Conservation (phyloP, 2,113 vertebrate genomes). For the Mystacornis crossleyi region DNA sequence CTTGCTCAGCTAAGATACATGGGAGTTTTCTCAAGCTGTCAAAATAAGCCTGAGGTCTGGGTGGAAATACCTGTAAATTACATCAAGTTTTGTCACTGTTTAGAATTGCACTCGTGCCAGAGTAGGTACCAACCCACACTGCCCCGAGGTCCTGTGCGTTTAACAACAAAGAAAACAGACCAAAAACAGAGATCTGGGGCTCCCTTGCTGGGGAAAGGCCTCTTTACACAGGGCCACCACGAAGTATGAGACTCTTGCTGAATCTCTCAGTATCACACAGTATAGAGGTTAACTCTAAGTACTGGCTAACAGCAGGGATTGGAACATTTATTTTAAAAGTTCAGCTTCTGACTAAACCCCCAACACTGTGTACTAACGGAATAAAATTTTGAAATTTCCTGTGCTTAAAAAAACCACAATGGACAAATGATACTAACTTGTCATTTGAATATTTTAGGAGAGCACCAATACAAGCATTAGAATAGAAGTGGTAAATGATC, state of each 20-base stretch:
- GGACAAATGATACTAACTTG: not conserved
- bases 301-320: not conserved
- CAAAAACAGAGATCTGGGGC: not conserved
- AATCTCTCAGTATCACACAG: not conserved
- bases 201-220: not conserved
- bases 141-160: not conserved
- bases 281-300: not conserved
- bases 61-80: not conserved
- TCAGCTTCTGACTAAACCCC: not conserved
- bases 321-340: not conserved
- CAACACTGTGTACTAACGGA: not conserved
- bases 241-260: not conserved
- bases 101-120: not conserved
- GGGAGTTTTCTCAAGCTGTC: not conserved
- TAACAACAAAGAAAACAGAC: not conserved
- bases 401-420: not conserved
- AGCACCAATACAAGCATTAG: not conserved
- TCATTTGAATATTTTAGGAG: not conserved
- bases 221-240: not conserved
- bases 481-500: not conserved
- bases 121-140: not conserved
- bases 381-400: not conserved
- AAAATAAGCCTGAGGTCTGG: not conserved
- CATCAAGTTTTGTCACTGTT: not conserved
- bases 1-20: not conserved